Percentiles rank a stretch among this genome's conserved stretches.
phyloP scores from a whole-genome alignment of 1,140 invertebrate genomes.

The Pseudoatta argentina region DNA sequence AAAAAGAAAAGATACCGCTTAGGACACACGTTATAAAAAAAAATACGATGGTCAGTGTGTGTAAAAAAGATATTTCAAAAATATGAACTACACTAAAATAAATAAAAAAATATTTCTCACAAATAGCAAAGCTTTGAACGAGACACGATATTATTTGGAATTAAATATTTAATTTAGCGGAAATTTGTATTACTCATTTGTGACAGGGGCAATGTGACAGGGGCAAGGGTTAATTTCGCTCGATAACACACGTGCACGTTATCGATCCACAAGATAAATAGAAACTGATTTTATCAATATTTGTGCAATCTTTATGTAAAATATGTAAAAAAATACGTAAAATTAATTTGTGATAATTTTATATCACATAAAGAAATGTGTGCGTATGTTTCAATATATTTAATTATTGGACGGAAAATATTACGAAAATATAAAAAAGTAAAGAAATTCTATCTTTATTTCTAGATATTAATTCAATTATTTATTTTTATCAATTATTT shows the following conservation, averaged over 20 bases:
- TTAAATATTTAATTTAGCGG: constrained; percentile 2
- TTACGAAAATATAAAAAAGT: neutral
- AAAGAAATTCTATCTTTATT: neutral
- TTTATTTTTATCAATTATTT: neutral
- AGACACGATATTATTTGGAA: neutral
- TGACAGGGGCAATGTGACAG: neutral
- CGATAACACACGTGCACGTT: constrained; percentile 31
- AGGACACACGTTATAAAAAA: neutral
- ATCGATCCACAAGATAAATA: constrained; percentile 32
- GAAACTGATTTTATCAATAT: neutral
- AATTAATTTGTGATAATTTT: neutral
- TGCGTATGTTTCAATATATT: neutral
- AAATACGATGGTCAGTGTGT: neutral
- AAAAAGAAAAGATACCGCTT: neutral
- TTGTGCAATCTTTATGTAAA: neutral
- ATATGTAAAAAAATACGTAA: constrained; percentile 4
- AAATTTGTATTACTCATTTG: constrained; percentile 5
- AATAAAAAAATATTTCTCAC: neutral
- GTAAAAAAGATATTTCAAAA: neutral
- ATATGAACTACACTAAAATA: neutral
- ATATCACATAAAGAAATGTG: constrained; percentile 7
- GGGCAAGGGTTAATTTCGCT: neutral
- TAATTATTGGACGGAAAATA: neutral
- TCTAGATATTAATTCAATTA: neutral
- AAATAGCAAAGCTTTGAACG: neutral